These are phyloP conservation scores for Chorisops tibialis DNA, from an alignment of 2,888 invertebrate genomes.

Conservation along the genomic window DNA sequence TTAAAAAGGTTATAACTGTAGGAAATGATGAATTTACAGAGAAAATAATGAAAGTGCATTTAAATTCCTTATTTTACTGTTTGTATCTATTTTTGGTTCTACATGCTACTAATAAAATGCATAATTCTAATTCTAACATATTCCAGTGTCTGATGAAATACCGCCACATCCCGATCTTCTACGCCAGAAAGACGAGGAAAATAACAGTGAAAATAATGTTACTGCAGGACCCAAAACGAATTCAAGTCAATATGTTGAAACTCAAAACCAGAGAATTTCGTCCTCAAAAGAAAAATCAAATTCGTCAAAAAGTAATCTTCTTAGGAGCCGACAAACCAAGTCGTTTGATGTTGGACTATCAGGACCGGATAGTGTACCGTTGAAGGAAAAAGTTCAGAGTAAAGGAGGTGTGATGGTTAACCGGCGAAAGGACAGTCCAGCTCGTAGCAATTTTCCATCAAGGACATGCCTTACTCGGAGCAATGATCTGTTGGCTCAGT, in stretches of 20 bases:
- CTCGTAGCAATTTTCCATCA: neutral
- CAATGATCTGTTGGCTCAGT: constrained; percentile 48
- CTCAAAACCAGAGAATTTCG: neutral
- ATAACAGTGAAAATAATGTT: neutral
- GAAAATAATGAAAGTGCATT: no score
- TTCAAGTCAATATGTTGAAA: constrained; percentile 12
- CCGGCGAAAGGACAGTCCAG: constrained; percentile 14
- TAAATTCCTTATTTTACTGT: no score
- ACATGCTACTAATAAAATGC: no score
- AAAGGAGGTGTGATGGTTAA: constrained; percentile 7
- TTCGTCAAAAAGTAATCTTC: neutral
- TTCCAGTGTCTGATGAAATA: constrained; percentile 33
- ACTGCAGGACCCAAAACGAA: neutral
- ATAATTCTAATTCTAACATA: no score
- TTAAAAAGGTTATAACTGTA: no score
- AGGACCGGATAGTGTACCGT: neutral
- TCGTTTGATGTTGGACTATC: constrained; percentile 32
- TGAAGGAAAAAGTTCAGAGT: constrained; percentile 20
- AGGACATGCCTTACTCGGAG: constrained; percentile 39
- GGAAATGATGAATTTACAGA: no score
- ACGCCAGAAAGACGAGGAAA: neutral
- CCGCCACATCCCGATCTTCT: constrained; percentile 28
- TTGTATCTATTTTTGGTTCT: no score
- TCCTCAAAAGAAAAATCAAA: constrained; percentile 7
- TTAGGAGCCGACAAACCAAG: constrained; percentile 33